Evolutionary conservation across 2,888 invertebrate species (phyloP).

Genomic region (Argyresthia albistria): DNA sequence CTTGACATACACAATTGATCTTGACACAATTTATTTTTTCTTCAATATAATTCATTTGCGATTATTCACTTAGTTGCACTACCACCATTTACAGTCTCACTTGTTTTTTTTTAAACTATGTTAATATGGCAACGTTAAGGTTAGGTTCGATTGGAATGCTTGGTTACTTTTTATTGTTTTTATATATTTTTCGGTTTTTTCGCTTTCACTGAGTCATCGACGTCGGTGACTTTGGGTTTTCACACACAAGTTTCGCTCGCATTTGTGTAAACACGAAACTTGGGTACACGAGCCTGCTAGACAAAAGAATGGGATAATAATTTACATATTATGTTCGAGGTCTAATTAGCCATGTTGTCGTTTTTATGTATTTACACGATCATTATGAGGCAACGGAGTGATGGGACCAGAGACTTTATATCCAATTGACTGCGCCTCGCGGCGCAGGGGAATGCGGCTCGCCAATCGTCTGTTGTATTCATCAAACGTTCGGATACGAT

Average conservation of each 20-base stretch:
- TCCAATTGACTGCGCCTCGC: no score
- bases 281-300: constrained; percentile 15
- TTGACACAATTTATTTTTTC: constrained; percentile 61
- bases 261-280: constrained; percentile 49
- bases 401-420: no score
- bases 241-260: constrained; percentile 39
- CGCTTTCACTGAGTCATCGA: constrained; percentile 28
- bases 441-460: no score
- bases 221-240: constrained; percentile 31
- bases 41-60: constrained; percentile 20
- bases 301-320: constrained; percentile 38
- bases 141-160: constrained; percentile 54
- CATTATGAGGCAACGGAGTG: constrained; percentile 4
- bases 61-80: constrained; percentile 15
- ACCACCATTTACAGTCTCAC: constrained; percentile 1
- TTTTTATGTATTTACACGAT: constrained; percentile 5
- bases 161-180: constrained; percentile 30
- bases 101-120: constrained; percentile 11
- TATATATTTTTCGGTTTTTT: constrained; percentile 30
- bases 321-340: constrained; percentile 37
- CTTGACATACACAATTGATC: constrained; percentile 66
- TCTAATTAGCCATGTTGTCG: constrained; percentile 21
- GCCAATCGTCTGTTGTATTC: no score
- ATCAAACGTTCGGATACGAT: no score
- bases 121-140: constrained; percentile 60